Evolutionary conservation across 2,888 invertebrate species (phyloP), one percentile per base, ranked within the genome.

Genomic region (Hesperia comma): DNA sequence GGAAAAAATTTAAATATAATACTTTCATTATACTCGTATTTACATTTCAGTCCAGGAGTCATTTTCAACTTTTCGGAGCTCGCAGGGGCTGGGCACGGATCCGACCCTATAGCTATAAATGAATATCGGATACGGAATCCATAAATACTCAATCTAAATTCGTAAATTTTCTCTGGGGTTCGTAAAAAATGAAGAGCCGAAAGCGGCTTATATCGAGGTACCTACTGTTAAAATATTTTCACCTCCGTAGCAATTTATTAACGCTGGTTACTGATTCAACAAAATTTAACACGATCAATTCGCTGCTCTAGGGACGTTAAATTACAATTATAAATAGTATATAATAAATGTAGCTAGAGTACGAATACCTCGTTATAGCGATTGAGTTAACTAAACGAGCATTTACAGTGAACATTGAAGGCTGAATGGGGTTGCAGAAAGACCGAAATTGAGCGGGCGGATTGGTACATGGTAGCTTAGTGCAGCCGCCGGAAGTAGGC

Each of bases 401-500:
- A 77, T 75, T 77, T 75, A 78, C 75, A 73, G 69, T 72, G 74
- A 77, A 74, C 71, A 79, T 78, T 75, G 74, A 77, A 81, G 79
- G 82, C 79, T 86, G 82, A 88, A 85, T 81, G 72, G 84, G 78
- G 79, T 72, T 83, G 82, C 82, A 88, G 88, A 90, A 89, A 88
- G 84, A 80, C 85, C 83, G 79, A 89, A 90, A 91, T 90, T 83
- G 90, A 87, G 87, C 88, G 85, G 78, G 83, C 82, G 86, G 84
- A 88, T 88, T 86, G 84, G 83, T 88, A 84, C 84, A 87, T 80
- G 86, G 82, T 80, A 86, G 92, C 91, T 91, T 92, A 92, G 91
- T 87, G 88, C 91, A 90, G 83, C 84, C 84, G 86, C 87, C 90
- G 91, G 92, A 92, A 92, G 88, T 89, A 88, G 89, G 90, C 89